Conservation (phyloP, 1,140 invertebrate genomes). For the Papilio polyxenes region DNA sequence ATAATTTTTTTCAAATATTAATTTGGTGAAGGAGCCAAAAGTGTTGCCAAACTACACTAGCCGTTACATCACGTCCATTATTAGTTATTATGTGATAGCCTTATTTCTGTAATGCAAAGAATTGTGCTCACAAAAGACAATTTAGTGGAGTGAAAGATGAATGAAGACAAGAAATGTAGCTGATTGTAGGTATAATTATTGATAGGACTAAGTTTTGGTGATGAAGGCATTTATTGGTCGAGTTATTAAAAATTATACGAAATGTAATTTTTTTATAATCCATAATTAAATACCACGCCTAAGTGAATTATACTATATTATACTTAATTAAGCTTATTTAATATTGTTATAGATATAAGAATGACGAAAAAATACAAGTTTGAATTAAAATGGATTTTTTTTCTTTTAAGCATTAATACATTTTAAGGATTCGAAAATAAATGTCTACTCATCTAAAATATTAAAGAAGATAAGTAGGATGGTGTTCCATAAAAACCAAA, state of each 20-base stretch:
- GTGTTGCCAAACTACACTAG: constrained; percentile 71
- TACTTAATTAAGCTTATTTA: constrained; percentile 75
- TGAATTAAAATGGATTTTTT: constrained; percentile 55
- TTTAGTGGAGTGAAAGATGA: constrained; percentile 54
- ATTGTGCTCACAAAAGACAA: constrained; percentile 78
- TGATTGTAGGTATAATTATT: constrained; percentile 55
- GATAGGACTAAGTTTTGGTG: constrained; percentile 69
- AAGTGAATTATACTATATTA: constrained; percentile 71
- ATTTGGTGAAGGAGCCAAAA: constrained; percentile 73
- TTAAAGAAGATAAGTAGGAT: too few relatives aligned
- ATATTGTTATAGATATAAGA: constrained; percentile 74
- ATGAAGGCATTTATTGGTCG: constrained; percentile 78
- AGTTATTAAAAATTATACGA: constrained; percentile 69
- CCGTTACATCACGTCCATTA: constrained; percentile 68
- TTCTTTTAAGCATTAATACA: constrained; percentile 38
- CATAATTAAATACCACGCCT: constrained; percentile 78
- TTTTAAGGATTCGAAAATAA: too few relatives aligned
- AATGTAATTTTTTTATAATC: constrained; percentile 76
- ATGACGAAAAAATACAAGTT: constrained; percentile 72
- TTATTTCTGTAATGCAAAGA: constrained; percentile 54
- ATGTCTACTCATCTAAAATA: too few relatives aligned
- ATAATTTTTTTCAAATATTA: constrained; percentile 49
- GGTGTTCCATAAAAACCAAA: background rate
- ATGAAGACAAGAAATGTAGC: constrained; percentile 56
- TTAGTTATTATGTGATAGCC: constrained; percentile 46